These are phyloP conservation scores for Coracopsis vasa DNA, from an alignment of 2,113 vertebrate genomes.

Conservation along the genomic window DNA sequence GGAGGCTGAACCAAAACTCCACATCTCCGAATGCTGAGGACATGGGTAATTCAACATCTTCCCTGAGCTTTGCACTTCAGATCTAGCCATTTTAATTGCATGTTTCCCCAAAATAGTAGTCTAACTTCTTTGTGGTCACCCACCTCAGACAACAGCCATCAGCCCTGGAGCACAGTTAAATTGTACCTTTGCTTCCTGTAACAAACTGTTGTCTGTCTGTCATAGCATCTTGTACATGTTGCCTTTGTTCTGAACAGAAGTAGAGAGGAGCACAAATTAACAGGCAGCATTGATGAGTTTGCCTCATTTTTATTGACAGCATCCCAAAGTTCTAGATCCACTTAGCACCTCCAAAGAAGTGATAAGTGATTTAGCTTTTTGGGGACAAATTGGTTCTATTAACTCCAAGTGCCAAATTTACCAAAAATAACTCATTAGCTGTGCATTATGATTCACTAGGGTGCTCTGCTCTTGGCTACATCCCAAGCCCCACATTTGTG, in stretches of 20 bases:
- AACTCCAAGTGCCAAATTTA: conserved; percentile 72
- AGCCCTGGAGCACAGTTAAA: conserved; percentile 10
- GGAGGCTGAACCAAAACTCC: background rate
- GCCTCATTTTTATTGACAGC: conserved; percentile 67
- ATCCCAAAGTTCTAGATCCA: conserved; percentile 75
- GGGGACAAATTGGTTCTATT: conserved; percentile 75
- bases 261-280: conserved; percentile 8
- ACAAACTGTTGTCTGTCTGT: background rate
- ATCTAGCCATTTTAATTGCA: background rate
- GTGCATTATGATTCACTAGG: conserved; percentile 72
- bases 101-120: background rate
- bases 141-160: background rate
- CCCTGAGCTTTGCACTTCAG: background rate
- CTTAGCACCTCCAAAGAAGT: conserved; percentile 74
- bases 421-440: conserved; percentile 77
- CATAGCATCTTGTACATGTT: background rate
- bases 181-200: background rate
- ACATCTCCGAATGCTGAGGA: background rate
- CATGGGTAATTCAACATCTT: background rate
- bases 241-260: conserved; percentile 30
- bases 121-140: background rate
- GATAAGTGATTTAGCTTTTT: conserved; percentile 79
- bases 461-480: conserved; percentile 72
- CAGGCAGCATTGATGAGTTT: conserved; percentile 36
- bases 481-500: conserved; percentile 75